A percentile compares a stretch with the other conserved stretches of the same genome.
Evolutionary conservation across 2,888 invertebrate species (phyloP).

Genomic region (Ferrisia virgata): DNA sequence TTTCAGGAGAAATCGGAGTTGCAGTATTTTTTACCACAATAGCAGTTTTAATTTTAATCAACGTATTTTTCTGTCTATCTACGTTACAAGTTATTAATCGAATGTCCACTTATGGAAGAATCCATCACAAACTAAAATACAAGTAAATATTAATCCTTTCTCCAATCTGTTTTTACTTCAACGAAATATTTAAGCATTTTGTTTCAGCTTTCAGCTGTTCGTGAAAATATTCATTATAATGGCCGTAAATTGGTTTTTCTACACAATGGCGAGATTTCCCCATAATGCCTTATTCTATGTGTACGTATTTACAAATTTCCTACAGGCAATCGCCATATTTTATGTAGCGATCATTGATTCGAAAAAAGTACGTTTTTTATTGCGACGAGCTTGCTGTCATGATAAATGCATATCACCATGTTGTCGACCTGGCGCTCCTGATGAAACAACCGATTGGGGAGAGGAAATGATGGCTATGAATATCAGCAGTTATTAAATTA

Average conservation of each 20-base stretch:
- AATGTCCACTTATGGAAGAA: conserved; percentile 78
- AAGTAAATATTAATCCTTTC: conserved; percentile 59
- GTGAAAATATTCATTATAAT: conserved; percentile 70
- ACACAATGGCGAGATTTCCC: conserved; percentile 71
- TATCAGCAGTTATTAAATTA: conserved; percentile 58
- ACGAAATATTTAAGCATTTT: conserved; percentile 46
- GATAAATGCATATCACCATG: conserved; percentile 58
- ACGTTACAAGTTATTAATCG: conserved; percentile 75
- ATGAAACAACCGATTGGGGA: conserved; percentile 66
- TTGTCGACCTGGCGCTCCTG: conserved; percentile 59
- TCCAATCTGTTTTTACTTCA: conserved; percentile 42
- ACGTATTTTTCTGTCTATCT: conserved; percentile 76
- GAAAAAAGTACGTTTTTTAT: conserved; percentile 72
- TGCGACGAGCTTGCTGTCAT: conserved; percentile 77
- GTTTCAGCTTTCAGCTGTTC: conserved; percentile 74
- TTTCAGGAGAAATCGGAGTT: conserved; percentile 71
- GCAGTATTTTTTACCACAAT: conserved; percentile 80
- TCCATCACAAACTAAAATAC: conserved; percentile 81
- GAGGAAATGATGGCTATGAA: conserved; percentile 87
- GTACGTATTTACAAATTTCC: conserved; percentile 71
- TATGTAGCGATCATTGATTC: conserved; percentile 76
- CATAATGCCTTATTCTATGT: conserved; percentile 71
- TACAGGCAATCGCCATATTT: conserved; percentile 70
- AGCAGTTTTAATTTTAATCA: conserved; percentile 72
- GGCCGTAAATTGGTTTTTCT: conserved; percentile 73